Percentiles rank a stretch among this genome's conserved stretches.
Evolutionary conservation across 2,113 vertebrate species (phyloP).

Genomic region (Pedetes capensis): DNA sequence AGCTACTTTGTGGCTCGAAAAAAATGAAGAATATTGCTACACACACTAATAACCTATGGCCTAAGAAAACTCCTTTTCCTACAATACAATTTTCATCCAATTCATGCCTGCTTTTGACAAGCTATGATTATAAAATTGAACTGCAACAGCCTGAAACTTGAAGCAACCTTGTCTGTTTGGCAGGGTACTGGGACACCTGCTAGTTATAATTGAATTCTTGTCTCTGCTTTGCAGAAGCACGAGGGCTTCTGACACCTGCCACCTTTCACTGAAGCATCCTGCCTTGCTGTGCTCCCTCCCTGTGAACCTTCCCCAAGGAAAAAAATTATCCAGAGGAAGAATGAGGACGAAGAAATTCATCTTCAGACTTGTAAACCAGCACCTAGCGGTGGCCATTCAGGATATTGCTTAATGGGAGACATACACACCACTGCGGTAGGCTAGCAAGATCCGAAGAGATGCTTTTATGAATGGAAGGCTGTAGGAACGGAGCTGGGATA

Average conservation of each 20-base stretch:
- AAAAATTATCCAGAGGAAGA: neutral
- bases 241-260: accelerated
- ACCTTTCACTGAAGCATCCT: neutral
- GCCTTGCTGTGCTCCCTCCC: too few species aligned
- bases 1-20: neutral
- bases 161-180: neutral
- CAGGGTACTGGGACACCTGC: too few species aligned
- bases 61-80: neutral
- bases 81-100: neutral
- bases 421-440: accelerated
- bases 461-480: too few species aligned
- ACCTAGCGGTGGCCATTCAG: neutral
- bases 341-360: neutral
- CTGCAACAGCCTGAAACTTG: neutral
- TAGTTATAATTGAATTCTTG: neutral
- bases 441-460: accelerated
- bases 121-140: neutral
- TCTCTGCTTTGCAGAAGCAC: too few species aligned
- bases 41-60: neutral
- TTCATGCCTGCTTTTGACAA: neutral
- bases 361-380: accelerated
- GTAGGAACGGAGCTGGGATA: neutral
- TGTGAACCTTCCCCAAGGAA: neutral
- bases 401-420: too few species aligned
- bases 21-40: neutral